Conservation (phyloP, 2,797 vertebrate species). For the Phrynocephalus guinanensis region DNA sequence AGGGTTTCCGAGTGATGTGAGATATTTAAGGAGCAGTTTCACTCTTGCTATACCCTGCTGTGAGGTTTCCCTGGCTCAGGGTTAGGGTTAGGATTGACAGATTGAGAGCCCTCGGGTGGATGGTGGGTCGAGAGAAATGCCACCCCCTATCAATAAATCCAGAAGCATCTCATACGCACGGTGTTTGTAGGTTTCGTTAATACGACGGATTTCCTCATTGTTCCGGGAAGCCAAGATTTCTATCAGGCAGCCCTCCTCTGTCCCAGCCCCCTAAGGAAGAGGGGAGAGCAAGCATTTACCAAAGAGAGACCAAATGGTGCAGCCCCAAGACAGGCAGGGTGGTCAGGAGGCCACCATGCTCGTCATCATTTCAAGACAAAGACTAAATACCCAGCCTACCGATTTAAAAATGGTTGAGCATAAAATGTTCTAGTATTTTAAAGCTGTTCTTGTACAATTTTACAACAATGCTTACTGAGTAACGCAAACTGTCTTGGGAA, state of each 20-base stretch:
- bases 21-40: too few species aligned
- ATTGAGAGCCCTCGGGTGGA: too few species aligned
- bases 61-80: too few species aligned
- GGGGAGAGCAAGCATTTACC: neutral
- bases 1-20: too few species aligned
- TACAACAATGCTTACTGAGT: neutral
- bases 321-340: too few species aligned
- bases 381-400: neutral
- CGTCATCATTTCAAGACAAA: neutral
- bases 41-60: too few species aligned
- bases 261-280: constrained; percentile 89
- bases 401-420: neutral
- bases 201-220: constrained; percentile 81
- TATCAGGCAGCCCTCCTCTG: constrained; percentile 93
- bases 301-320: neutral
- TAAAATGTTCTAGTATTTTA: too few species aligned
- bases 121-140: too few species aligned
- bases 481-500: too few species aligned
- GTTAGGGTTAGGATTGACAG: too few species aligned
- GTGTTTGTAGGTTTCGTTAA: constrained; percentile 83
- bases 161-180: constrained; percentile 72
- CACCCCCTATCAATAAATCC: neutral
- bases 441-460: too few species aligned
- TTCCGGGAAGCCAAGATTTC: constrained; percentile 93
- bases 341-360: neutral